phyloP scores from a whole-genome alignment of 2,797 vertebrate genomes.

The Danio kyathit region DNA sequence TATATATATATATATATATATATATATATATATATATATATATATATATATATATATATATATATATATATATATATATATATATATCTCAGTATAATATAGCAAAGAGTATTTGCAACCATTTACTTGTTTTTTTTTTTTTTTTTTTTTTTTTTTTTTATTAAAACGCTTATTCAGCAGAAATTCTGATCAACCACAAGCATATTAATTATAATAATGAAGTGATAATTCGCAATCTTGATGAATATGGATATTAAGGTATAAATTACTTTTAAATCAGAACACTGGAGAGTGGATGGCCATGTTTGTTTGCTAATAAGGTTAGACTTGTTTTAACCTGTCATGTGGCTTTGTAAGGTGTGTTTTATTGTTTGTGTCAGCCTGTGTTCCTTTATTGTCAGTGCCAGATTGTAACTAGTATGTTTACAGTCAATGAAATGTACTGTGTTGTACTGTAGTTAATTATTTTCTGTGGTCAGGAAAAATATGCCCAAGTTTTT shows the following conservation, averaged over 20 bases:
- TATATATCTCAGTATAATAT: too few species aligned
- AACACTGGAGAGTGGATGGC: background rate
- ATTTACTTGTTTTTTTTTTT: too few species aligned
- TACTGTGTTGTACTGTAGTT: background rate
- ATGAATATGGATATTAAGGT: background rate
- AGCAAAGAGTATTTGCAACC: too few species aligned
- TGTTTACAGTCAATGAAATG: too few species aligned
- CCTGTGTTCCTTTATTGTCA: background rate
- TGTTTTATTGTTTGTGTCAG: background rate
- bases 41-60: too few species aligned
- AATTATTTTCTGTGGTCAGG: background rate
- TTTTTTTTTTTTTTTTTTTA: too few species aligned
- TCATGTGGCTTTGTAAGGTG: background rate
- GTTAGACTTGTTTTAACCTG: background rate
- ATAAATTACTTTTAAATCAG: background rate
- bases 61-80: too few species aligned
- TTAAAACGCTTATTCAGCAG: too few species aligned
- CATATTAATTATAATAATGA: background rate
- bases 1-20: too few species aligned
- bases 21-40: too few species aligned
- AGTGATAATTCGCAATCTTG: background rate
- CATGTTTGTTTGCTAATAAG: background rate
- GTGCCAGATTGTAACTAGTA: background rate
- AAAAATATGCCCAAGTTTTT: background rate
- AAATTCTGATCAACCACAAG: too few species aligned